A percentile compares a stretch with the other conserved stretches of the same genome.
phyloP scores from a whole-genome alignment of 2,797 vertebrate species.

The Parauchenoglanis ngamensis region DNA sequence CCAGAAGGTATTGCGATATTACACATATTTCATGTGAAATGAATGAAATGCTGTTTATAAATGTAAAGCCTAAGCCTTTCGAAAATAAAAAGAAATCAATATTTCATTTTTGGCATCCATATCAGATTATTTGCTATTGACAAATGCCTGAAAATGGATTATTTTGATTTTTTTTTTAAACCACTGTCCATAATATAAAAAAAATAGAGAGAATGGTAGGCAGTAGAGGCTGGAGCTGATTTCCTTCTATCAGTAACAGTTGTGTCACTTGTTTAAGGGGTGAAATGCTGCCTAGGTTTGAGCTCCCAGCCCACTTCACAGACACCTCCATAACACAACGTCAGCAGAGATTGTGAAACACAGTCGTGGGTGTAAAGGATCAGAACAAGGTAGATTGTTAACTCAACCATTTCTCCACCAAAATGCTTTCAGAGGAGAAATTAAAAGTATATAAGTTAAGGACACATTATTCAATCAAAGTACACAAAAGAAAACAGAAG shows the following conservation, averaged over 20 bases:
- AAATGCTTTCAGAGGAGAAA: background rate
- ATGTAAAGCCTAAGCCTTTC: background rate
- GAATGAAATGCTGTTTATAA: background rate
- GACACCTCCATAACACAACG: background rate
- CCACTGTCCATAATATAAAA: background rate
- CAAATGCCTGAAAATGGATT: background rate
- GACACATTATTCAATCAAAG: background rate
- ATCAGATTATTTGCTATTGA: background rate
- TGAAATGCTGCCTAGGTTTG: background rate
- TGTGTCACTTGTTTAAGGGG: background rate
- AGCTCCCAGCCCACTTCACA: background rate
- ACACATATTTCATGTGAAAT: background rate
- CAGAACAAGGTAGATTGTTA: background rate
- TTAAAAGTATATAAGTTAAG: background rate
- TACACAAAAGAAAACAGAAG: background rate
- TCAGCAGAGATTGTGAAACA: background rate
- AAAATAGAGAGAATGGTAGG: background rate
- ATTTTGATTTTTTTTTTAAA: background rate
- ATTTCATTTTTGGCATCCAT: slow-evolving; percentile 1
- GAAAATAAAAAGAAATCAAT: background rate
- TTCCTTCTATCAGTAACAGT: background rate
- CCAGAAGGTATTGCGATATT: background rate
- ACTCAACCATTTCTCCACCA: background rate
- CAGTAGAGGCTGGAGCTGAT: background rate
- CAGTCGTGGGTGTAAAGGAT: background rate